Evolutionary conservation across 2,797 vertebrate species (phyloP).

Genomic region (Sardinella longiceps): DNA sequence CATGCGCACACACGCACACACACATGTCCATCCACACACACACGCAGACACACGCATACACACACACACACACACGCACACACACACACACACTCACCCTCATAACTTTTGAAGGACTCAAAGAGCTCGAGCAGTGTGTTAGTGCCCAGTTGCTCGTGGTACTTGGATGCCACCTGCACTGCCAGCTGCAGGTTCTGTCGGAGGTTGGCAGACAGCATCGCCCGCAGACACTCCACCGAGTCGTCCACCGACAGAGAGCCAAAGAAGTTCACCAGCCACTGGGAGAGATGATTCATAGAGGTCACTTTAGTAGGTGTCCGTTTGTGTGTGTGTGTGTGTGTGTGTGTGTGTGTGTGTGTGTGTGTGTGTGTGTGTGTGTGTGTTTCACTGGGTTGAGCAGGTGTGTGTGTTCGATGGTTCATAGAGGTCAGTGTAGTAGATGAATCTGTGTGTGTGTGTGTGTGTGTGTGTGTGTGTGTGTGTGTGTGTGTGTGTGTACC

Average conservation of each 20-base stretch:
- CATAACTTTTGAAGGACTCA: constrained; percentile 92
- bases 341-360: constrained; percentile 50
- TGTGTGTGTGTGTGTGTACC: constrained; percentile 67
- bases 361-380: constrained; percentile 13
- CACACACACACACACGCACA: background rate
- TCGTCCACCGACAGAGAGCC: constrained; percentile 90
- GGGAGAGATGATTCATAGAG: background rate
- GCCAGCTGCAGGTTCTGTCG: constrained; percentile 90
- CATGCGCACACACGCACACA: constrained; percentile 5
- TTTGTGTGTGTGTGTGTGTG: constrained; percentile 69
- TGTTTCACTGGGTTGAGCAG: constrained; percentile 90
- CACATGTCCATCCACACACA: no score
- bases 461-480: background rate
- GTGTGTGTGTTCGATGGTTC: constrained; percentile 87
- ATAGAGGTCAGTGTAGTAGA: constrained; percentile 86
- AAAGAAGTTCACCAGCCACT: constrained; percentile 95
- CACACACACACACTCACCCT: constrained; percentile 74
- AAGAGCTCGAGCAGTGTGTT: constrained; percentile 89
- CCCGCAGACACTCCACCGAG: constrained; percentile 86
- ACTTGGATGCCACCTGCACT: constrained; percentile 90
- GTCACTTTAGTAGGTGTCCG: no score
- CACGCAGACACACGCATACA: background rate
- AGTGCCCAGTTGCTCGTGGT: constrained; percentile 90
- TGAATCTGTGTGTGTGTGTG: background rate
- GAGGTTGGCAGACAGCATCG: constrained; percentile 89